Conservation (phyloP, 2,113 vertebrate genomes). For the Syngnathus typhle region DNA sequence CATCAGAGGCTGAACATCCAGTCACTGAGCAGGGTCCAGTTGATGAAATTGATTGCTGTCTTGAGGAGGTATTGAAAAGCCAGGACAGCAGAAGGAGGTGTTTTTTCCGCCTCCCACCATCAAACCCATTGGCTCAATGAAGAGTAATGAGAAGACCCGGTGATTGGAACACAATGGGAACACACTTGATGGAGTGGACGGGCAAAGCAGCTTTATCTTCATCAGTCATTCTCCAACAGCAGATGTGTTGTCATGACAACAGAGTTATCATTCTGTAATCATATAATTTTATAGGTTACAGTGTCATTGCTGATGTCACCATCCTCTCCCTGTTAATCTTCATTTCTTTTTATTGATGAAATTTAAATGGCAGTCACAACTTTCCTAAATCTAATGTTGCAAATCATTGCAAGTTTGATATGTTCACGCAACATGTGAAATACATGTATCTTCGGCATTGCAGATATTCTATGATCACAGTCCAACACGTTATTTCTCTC, state of each 20-base stretch:
- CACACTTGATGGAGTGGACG: conserved; percentile 68
- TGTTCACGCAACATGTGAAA: no score
- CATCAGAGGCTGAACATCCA: conserved; percentile 48
- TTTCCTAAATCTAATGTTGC: background rate
- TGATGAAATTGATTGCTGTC: conserved; percentile 79
- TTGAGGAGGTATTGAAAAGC: conserved; percentile 21
- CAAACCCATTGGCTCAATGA: conserved; percentile 58
- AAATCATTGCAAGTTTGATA: no score
- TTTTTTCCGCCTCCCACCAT: conserved; percentile 45
- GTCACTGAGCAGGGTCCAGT: conserved; percentile 50
- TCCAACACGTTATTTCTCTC: background rate
- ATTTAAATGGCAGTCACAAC: background rate
- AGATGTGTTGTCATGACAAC: conserved; percentile 52
- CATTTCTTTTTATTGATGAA: background rate
- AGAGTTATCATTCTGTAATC: conserved; percentile 21
- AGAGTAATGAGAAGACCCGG: conserved; percentile 59
- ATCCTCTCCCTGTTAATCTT: background rate
- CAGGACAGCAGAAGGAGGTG: conserved; percentile 37
- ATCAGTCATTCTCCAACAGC: conserved; percentile 24
- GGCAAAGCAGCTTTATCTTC: conserved; percentile 62
- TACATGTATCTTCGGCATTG: no score
- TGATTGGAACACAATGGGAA: conserved; percentile 63
- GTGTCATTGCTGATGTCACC: background rate
- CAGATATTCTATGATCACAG: background rate
- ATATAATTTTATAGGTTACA: conserved; percentile 2